These are phyloP conservation scores for Tupaia tana DNA, from an alignment of 2,113 vertebrate genomes.

Conservation along the genomic window DNA sequence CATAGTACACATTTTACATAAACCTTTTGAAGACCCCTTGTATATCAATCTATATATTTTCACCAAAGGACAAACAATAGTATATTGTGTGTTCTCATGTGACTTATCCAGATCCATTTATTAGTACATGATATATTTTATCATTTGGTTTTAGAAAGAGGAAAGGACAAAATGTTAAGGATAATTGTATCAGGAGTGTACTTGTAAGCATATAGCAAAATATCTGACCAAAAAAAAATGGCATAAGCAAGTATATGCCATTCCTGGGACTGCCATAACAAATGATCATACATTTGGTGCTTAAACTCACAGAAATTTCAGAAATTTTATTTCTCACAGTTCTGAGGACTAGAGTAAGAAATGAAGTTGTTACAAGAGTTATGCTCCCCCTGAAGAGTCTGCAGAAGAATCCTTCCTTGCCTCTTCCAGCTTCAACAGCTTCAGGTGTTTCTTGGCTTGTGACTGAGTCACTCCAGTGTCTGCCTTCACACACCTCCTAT, in stretches of 20 bases:
- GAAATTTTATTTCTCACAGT: neutral
- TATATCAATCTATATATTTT: neutral
- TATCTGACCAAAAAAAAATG: neutral
- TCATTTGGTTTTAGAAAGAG: neutral
- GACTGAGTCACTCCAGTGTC: neutral
- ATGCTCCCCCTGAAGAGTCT: neutral
- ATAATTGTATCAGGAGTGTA: neutral
- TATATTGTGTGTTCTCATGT: neutral
- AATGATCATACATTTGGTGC: neutral
- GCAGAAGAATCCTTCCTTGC: neutral
- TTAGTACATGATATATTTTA: neutral
- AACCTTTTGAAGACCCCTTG: too few relatives aligned
- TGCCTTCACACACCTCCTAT: too few relatives aligned
- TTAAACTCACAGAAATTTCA: neutral
- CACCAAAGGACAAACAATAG: neutral
- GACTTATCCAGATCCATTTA: neutral
- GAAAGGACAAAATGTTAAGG: neutral
- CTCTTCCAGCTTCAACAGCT: neutral
- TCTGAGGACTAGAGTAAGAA: neutral
- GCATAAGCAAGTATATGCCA: neutral
- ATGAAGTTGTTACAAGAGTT: neutral
- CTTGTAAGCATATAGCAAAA: neutral
- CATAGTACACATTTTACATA: too few relatives aligned
- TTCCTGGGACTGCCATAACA: neutral
- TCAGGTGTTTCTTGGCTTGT: neutral